Conservation (phyloP, 1,140 invertebrate species). For the Habropoda laboriosa region DNA sequence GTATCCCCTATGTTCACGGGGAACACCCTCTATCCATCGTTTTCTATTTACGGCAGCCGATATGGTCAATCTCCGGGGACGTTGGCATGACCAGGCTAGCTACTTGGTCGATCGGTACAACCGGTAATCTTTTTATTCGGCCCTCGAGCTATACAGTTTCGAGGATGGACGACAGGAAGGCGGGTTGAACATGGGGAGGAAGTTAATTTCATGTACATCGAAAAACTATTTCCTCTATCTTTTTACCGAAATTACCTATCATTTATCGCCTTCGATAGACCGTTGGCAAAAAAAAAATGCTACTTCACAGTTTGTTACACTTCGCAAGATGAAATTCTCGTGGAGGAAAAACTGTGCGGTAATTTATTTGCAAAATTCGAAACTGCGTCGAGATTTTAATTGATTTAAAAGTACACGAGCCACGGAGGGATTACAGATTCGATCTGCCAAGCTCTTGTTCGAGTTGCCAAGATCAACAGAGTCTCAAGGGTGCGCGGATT, state of each 20-base stretch:
- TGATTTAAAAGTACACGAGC: too few species aligned
- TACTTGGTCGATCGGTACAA: background rate
- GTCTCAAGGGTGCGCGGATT: slow-evolving; percentile 50
- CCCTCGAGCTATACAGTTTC: slow-evolving; percentile 16
- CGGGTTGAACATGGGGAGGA: background rate
- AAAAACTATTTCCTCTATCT: background rate
- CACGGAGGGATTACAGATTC: background rate
- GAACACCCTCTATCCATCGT: slow-evolving; percentile 16
- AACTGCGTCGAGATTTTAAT: background rate
- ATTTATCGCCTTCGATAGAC: too few species aligned
- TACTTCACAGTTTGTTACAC: too few species aligned
- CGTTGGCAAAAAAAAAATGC: too few species aligned
- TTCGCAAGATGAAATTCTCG: too few species aligned
- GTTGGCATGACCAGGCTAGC: slow-evolving; percentile 25
- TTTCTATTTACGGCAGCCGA: slow-evolving; percentile 39
- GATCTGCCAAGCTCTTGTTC: background rate
- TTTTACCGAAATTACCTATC: background rate
- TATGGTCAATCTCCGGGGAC: slow-evolving; percentile 39
- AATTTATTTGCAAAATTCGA: too few species aligned
- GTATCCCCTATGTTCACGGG: background rate
- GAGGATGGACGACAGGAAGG: background rate
- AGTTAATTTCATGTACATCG: background rate
- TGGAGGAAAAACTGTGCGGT: too few species aligned
- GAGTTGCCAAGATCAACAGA: background rate
- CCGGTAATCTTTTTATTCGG: slow-evolving; percentile 23